Evolutionary conservation across 2,113 vertebrate species (phyloP).

Genomic region (Alethe castanea): DNA sequence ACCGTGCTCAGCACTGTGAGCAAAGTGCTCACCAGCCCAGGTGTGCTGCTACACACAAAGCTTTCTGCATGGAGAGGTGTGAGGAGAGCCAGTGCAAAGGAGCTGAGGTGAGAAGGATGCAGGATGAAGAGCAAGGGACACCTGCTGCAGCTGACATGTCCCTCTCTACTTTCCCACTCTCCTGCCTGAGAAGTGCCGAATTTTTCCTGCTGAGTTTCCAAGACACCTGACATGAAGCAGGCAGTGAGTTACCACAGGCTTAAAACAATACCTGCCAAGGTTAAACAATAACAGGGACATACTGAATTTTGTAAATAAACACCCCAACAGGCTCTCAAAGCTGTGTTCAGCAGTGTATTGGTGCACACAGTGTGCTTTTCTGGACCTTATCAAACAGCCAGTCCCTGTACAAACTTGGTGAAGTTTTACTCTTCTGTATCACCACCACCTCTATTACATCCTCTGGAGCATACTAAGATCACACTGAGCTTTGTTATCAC

Average conservation of each 20-base stretch:
- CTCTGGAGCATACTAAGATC: background rate
- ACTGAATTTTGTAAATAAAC: background rate
- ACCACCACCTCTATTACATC: background rate
- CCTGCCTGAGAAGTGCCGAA: background rate
- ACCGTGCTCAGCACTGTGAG: background rate
- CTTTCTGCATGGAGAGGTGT: background rate
- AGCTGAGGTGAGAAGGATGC: background rate
- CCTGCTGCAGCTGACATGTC: background rate
- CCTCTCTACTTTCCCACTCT: background rate
- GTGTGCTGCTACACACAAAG: background rate
- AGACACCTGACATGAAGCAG: accelerated
- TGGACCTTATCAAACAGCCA: background rate
- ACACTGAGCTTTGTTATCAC: background rate
- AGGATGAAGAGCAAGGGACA: background rate
- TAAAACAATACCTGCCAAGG: background rate
- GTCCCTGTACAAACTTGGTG: background rate
- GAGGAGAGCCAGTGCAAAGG: background rate
- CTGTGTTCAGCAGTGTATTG: background rate
- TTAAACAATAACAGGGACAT: background rate
- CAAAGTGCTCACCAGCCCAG: background rate
- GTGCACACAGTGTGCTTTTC: background rate
- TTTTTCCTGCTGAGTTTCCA: background rate
- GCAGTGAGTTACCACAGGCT: background rate
- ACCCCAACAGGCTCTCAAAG: background rate
- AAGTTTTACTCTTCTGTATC: background rate